Base-by-base conservation (phyloP, 2,888 invertebrate species). In the Miltochrista miniata region DNA sequence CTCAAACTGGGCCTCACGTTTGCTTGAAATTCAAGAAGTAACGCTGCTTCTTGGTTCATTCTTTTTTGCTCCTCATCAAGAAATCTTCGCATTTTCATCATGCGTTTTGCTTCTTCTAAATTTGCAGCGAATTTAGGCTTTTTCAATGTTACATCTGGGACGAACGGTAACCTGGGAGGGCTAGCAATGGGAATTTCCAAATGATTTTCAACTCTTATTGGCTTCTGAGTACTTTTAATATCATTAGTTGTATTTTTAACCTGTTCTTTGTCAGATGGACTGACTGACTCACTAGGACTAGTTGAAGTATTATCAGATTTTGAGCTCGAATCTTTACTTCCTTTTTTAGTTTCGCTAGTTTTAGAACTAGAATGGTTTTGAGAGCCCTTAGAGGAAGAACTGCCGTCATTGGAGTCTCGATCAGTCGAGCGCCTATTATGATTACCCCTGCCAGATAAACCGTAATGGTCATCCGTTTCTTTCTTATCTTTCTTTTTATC, bases 331-430 rank as follows among this genome's bases (percentile, higher is more conserved):
- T 80, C 68, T 76, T 93, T 90, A 56, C 85, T 80, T 40, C 84
- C 85, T 57, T 85, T 89, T 54, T 87, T 88, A 51, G 58, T 81
- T 45, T 82, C 83, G n/a, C 80, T 65, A 9, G 85, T 71, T 74
- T 90, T 90, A 0, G 85, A 74, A 53, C 65, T 79, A 1, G 83
- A 60, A 15, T 78, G 87, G 42, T 83, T 80, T 35, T 86, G 83
- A 1, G 87, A 87, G 1, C 92, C 87, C 79, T 91, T 92, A 0
- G 85, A 88, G 0, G 90, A 92, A 1, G 92, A 92, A 49, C 92
- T 93, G 10, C 95, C 96, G 75, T 96, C 96, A 64, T 96, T 96
- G 0, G 96, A 96, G 83, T 97, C 96, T 56, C 95, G 91, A 65
- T 96, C 96, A 0, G 96, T 95, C 0, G 96, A 96, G 43, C 96